phyloP scores from a whole-genome alignment of 2,888 invertebrate species.

The Sarcophaga rosellei region DNA sequence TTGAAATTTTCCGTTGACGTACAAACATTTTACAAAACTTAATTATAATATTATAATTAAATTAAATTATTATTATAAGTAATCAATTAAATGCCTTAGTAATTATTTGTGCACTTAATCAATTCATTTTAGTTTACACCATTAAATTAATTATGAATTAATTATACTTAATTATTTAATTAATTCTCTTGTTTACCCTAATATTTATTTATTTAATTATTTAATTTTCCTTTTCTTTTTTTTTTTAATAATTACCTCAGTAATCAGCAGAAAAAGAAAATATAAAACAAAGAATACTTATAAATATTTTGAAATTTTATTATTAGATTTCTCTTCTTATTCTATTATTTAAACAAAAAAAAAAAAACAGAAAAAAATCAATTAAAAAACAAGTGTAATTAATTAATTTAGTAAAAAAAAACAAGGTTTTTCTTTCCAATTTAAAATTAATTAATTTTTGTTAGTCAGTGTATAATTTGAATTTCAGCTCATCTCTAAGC shows the following conservation, averaged over 20 bases:
- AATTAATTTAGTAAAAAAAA: too few species aligned
- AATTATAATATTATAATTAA: too few species aligned
- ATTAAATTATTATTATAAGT: too few species aligned
- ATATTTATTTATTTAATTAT: constrained; percentile 6
- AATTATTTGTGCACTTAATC: constrained; percentile 56
- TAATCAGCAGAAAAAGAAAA: too few species aligned
- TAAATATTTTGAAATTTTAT: too few species aligned
- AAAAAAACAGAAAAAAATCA: neutral
- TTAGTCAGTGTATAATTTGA: constrained; percentile 24
- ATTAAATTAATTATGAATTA: neutral
- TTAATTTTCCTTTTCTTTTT: constrained; percentile 17
- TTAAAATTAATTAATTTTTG: too few species aligned
- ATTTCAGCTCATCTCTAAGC: constrained; percentile 6
- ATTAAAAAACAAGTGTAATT: too few species aligned
- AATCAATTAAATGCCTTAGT: constrained; percentile 48
- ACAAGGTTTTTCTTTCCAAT: too few species aligned
- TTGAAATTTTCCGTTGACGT: constrained; percentile 1
- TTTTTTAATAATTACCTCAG: too few species aligned
- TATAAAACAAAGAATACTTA: too few species aligned
- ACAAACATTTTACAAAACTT: neutral
- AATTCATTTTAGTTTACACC: constrained; percentile 61
- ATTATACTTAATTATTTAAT: constrained; percentile 10
- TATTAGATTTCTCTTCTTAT: too few species aligned
- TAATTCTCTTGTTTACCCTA: neutral
- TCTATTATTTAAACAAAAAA: too few species aligned